These are phyloP conservation scores for Plutomurus gul DNA, from an alignment of 1,140 invertebrate species.

Conservation along the genomic window DNA sequence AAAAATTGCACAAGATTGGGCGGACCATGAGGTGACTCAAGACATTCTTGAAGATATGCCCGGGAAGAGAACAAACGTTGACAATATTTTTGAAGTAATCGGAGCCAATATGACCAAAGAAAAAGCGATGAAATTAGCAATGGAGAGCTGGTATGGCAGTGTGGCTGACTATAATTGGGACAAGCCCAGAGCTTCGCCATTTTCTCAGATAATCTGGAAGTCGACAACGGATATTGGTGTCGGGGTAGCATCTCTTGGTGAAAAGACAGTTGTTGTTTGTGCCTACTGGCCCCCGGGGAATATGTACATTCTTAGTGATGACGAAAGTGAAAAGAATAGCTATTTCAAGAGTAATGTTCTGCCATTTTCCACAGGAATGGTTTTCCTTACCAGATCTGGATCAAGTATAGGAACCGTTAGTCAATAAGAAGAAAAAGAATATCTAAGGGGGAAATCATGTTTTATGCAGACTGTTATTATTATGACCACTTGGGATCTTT, in stretches of 20 bases:
- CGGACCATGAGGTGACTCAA: constrained; percentile 25
- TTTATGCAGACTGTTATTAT: too few relatives aligned
- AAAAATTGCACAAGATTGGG: constrained; percentile 28
- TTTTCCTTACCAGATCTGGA: constrained; percentile 5
- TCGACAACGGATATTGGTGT: constrained; percentile 34
- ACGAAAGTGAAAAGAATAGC: background rate
- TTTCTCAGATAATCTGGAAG: constrained; percentile 40
- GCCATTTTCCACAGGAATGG: constrained; percentile 21
- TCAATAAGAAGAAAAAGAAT: too few relatives aligned
- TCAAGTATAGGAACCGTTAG: background rate
- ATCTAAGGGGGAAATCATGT: too few relatives aligned
- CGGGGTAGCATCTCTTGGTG: background rate
- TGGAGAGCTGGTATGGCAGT: constrained; percentile 25
- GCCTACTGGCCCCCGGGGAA: constrained; percentile 36
- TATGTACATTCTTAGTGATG: background rate
- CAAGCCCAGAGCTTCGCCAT: constrained; percentile 20
- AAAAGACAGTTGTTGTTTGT: constrained; percentile 25
- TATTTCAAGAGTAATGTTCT: constrained; percentile 47
- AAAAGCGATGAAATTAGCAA: constrained; percentile 21
- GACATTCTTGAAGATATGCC: background rate
- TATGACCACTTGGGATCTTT: too few relatives aligned
- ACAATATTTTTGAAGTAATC: background rate
- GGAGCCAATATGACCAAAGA: background rate
- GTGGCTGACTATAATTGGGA: background rate
- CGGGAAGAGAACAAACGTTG: background rate